phyloP scores from a whole-genome alignment of 2,888 invertebrate genomes.

The Cepaea hortensis region DNA sequence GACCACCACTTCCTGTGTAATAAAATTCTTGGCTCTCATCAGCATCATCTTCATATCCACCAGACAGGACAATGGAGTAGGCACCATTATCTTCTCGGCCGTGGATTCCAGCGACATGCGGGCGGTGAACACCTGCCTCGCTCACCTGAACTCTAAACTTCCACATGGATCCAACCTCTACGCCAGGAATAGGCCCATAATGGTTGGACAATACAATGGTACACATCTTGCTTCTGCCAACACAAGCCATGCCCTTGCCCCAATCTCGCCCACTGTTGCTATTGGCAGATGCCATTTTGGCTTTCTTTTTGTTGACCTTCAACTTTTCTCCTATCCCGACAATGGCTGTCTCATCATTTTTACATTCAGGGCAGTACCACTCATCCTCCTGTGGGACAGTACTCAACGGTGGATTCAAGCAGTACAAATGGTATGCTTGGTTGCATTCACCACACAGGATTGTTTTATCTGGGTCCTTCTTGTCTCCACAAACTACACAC shows the following conservation, averaged over 20 bases:
- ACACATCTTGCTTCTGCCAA: conserved; percentile 83
- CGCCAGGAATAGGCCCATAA: conserved; percentile 88
- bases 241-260: conserved; percentile 89
- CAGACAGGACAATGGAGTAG: conserved; percentile 87
- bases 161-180: conserved; percentile 91
- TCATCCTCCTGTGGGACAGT: conserved; percentile 84
- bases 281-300: conserved; percentile 79
- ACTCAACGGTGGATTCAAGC: conserved; percentile 85
- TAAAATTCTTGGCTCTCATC: conserved; percentile 87
- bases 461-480: conserved; percentile 84
- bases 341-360: conserved; percentile 84
- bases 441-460: conserved; percentile 90
- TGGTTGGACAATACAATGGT: conserved; percentile 84
- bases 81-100: conserved; percentile 87
- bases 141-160: conserved; percentile 86
- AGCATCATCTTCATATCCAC: conserved; percentile 89
- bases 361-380: conserved; percentile 88
- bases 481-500: conserved; percentile 84
- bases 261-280: conserved; percentile 81
- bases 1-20: conserved; percentile 90
- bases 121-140: conserved; percentile 88
- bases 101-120: conserved; percentile 89
- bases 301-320: conserved; percentile 81
- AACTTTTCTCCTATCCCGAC: conserved; percentile 85
- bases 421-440: conserved; percentile 84